phyloP scores from a whole-genome alignment of 2,113 vertebrate species.

The Xenotilapia longispinis region DNA sequence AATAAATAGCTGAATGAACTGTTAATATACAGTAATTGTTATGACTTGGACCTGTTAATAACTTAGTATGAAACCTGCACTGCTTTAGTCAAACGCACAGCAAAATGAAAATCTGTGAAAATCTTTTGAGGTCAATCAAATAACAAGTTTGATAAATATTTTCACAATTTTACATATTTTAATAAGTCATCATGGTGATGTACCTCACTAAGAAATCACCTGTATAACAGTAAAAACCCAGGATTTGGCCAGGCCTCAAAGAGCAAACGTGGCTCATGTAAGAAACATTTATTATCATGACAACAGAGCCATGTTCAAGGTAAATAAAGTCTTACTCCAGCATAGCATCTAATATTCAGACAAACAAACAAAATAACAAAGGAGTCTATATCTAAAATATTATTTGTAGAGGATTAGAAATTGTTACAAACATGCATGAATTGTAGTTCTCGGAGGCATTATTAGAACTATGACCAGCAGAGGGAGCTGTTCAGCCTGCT shows the following conservation, averaged over 20 bases:
- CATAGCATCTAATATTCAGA: neutral
- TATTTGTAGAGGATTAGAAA: neutral
- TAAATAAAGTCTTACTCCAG: neutral
- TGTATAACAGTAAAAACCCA: neutral
- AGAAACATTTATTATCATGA: neutral
- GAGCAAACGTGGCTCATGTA: neutral
- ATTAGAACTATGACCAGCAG: neutral
- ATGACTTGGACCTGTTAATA: neutral
- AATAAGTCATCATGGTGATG: neutral
- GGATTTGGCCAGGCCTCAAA: neutral
- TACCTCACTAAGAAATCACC: neutral
- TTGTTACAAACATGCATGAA: neutral
- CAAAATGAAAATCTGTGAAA: neutral
- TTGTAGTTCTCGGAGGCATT: neutral
- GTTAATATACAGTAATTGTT: neutral
- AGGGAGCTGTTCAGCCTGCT: neutral
- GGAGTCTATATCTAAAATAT: neutral
- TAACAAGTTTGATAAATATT: neutral
- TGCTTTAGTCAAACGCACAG: neutral
- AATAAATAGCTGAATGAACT: neutral
- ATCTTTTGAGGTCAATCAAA: neutral
- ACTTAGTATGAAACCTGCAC: neutral
- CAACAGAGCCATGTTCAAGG: neutral
- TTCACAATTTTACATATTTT: neutral
- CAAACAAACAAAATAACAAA: neutral